Evolutionary conservation across 2,888 invertebrate genomes (phyloP).

Genomic region (Laspeyria flexula): DNA sequence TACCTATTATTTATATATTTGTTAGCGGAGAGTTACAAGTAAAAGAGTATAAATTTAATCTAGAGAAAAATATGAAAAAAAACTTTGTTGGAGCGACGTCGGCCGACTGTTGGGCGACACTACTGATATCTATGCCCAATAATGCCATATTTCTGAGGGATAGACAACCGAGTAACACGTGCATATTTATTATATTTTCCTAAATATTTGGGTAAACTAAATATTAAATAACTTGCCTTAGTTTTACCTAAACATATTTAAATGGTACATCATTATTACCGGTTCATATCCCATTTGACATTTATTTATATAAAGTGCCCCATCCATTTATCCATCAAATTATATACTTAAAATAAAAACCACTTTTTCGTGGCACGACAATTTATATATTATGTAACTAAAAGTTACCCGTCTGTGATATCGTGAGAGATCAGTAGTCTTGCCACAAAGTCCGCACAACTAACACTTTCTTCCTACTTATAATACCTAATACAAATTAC

Average conservation of each 20-base stretch:
- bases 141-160: too few species aligned
- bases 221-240: too few species aligned
- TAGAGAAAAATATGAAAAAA: slow-evolving; percentile 31
- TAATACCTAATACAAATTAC: slow-evolving; percentile 29
- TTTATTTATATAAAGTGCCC: too few species aligned
- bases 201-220: too few species aligned
- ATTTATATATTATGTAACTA: too few species aligned
- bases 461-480: slow-evolving; percentile 18
- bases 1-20: slow-evolving; percentile 32
- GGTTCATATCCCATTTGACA: too few species aligned
- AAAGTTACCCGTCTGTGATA: too few species aligned
- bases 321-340: too few species aligned
- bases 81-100: slow-evolving; percentile 13
- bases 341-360: too few species aligned
- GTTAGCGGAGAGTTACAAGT: slow-evolving; percentile 28
- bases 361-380: too few species aligned
- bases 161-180: too few species aligned
- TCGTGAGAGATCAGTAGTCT: slow-evolving; percentile 4
- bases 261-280: neutral
- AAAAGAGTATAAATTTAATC: slow-evolving; percentile 37
- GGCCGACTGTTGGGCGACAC: neutral
- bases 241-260: neutral
- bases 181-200: too few species aligned
- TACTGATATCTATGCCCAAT: neutral
- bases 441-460: neutral